A percentile compares a stretch with the other conserved stretches of the same genome.
phyloP scores from a whole-genome alignment of 2,888 invertebrate genomes.

The Dryadula phaetusa region DNA sequence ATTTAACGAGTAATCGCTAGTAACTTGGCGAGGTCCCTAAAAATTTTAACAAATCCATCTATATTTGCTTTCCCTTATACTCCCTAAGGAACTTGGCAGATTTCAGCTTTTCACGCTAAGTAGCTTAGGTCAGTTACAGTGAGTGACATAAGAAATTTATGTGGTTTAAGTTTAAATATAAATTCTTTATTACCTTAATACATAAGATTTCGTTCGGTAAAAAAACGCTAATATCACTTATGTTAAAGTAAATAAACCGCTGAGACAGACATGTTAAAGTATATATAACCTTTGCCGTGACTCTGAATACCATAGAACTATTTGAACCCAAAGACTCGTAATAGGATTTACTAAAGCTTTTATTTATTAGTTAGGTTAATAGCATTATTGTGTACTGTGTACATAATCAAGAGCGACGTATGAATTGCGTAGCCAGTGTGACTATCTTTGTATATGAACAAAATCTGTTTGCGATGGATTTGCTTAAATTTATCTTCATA shows the following conservation, averaged over 20 bases:
- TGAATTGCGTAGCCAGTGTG: neutral
- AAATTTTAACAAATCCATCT: too few species aligned
- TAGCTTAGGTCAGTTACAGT: neutral
- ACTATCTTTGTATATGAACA: too few species aligned
- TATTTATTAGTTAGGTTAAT: slow-evolving; percentile 25
- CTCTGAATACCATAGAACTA: slow-evolving; percentile 17
- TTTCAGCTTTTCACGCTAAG: neutral
- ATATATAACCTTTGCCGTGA: slow-evolving; percentile 25
- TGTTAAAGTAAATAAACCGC: neutral
- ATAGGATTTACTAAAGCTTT: slow-evolving; percentile 24
- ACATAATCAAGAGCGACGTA: slow-evolving; percentile 14
- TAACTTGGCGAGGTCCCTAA: too few species aligned
- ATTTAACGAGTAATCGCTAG: too few species aligned
- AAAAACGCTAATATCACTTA: too few species aligned
- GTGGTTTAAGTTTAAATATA: too few species aligned
- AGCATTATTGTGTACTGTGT: slow-evolving; percentile 13
- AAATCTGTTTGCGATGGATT: neutral
- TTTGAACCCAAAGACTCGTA: slow-evolving; percentile 2
- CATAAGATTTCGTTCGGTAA: too few species aligned
- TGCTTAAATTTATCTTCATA: neutral
- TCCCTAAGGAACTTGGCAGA: neutral
- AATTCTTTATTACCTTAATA: too few species aligned
- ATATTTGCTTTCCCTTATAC: too few species aligned
- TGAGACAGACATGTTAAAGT: neutral
- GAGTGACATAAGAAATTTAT: neutral